Evolutionary conservation across 2,113 vertebrate genomes (phyloP).

Genomic region (Sceloporus undulatus): DNA sequence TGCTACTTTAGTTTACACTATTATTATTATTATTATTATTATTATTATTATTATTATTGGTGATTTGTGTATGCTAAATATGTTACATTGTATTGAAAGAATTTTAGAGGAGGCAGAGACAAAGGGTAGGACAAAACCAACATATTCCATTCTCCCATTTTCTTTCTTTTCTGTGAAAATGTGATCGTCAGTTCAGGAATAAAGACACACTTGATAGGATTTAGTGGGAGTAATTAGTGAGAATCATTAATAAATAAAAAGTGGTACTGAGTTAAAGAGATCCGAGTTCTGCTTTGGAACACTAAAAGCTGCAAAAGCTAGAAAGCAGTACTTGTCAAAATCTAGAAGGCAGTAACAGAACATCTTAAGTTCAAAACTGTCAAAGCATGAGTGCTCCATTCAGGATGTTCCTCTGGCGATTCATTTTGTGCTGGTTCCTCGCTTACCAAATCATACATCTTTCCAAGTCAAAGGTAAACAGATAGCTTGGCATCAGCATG

Average conservation of each 20-base stretch:
- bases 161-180: not conserved
- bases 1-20: not conserved
- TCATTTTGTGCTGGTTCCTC: too few relatives aligned
- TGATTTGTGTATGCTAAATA: not conserved
- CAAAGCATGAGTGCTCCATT: not conserved
- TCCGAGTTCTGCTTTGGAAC: not conserved
- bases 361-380: not conserved
- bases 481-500: not conserved
- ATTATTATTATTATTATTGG: not conserved
- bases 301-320: too few relatives aligned
- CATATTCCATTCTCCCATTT: not conserved
- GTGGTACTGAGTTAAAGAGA: not conserved
- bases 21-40: not conserved
- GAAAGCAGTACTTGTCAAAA: not conserved
- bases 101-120: not conserved
- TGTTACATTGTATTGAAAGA: not conserved
- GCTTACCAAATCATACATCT: too few relatives aligned
- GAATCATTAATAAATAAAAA: not conserved
- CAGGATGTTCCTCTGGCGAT: too few relatives aligned
- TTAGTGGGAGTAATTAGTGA: conserved; percentile 2
- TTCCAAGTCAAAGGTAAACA: not conserved
- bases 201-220: not conserved
- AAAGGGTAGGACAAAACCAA: not conserved
- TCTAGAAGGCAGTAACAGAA: not conserved
- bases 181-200: not conserved